These are phyloP conservation scores for Neodontobutis hainanensis DNA, from an alignment of 2,113 vertebrate species.

Conservation along the genomic window DNA sequence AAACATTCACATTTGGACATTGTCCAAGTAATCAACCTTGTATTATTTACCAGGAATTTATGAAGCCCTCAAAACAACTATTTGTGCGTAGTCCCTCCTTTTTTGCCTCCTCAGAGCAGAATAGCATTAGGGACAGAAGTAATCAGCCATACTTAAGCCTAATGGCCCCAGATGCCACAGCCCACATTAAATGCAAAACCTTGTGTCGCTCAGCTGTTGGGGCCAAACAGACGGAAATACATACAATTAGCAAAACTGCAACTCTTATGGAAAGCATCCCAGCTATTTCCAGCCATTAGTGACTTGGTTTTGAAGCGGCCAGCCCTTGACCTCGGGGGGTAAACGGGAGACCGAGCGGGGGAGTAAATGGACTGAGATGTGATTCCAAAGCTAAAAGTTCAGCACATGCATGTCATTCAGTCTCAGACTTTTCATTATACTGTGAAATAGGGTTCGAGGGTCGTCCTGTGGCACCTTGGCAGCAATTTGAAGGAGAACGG, in stretches of 20 bases:
- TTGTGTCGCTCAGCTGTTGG: constrained; percentile 22
- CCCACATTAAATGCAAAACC: constrained; percentile 2
- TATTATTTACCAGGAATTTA: neutral
- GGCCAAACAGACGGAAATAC: constrained; percentile 29
- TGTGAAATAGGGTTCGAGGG: constrained; percentile 49
- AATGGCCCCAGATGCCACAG: constrained; percentile 29
- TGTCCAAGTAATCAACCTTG: neutral
- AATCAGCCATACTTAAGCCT: constrained; percentile 23
- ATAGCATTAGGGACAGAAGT: neutral
- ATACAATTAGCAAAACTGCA: constrained; percentile 48
- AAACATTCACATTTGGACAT: too few species aligned
- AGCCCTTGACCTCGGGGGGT: constrained; percentile 53
- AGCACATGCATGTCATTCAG: constrained; percentile 43
- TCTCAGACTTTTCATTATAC: constrained; percentile 54
- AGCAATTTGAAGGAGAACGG: constrained; percentile 43
- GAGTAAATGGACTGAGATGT: constrained; percentile 57
- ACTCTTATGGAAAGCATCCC: constrained; percentile 38
- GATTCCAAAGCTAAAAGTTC: constrained; percentile 59
- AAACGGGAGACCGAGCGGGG: constrained; percentile 21
- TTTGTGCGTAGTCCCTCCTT: neutral
- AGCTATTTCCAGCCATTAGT: constrained; percentile 57
- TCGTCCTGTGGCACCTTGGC: constrained; percentile 48
- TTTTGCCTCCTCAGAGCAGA: constrained; percentile 12
- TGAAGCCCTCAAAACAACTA: neutral
- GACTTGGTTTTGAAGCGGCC: constrained; percentile 47